phyloP scores from a whole-genome alignment of 2,888 invertebrate genomes.

The Pterobdella sp. region DNA sequence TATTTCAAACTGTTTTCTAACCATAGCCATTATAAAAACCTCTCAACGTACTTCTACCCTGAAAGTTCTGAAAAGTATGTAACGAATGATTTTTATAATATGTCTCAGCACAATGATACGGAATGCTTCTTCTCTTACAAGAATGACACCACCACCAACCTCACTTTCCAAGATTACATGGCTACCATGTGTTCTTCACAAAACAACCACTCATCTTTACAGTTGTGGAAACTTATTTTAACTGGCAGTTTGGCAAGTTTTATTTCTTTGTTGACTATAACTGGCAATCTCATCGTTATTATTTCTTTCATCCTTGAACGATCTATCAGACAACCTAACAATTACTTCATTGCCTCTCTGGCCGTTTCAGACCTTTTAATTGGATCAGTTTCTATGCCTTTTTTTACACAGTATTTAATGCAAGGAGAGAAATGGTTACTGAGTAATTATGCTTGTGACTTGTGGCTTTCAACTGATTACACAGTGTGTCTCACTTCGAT shows the following conservation, averaged over 20 bases:
- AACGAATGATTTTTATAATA: background rate
- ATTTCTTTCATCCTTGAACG: slow-evolving; percentile 88
- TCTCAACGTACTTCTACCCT: background rate
- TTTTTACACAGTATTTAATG: slow-evolving; percentile 92
- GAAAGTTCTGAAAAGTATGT: background rate
- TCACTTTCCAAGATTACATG: background rate
- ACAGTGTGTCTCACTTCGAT: slow-evolving; percentile 91
- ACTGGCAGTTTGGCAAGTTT: slow-evolving; percentile 77
- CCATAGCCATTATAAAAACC: background rate
- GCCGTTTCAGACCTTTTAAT: slow-evolving; percentile 95
- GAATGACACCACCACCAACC: background rate
- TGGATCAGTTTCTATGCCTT: slow-evolving; percentile 63
- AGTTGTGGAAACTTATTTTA: slow-evolving; percentile 77
- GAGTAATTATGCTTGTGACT: slow-evolving; percentile 86
- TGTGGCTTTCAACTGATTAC: slow-evolving; percentile 97
- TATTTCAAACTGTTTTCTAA: background rate
- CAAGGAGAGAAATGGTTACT: slow-evolving; percentile 86
- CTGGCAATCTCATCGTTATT: slow-evolving; percentile 88
- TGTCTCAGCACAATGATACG: background rate
- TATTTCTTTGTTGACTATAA: slow-evolving; percentile 82
- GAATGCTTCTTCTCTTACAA: background rate
- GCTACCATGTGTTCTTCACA: background rate
- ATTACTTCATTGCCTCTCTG: slow-evolving; percentile 87
- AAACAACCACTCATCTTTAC: slow-evolving; percentile 42
- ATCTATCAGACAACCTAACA: slow-evolving; percentile 84